Conservation (phyloP, 1,140 invertebrate species). For the Patella vulgata region DNA sequence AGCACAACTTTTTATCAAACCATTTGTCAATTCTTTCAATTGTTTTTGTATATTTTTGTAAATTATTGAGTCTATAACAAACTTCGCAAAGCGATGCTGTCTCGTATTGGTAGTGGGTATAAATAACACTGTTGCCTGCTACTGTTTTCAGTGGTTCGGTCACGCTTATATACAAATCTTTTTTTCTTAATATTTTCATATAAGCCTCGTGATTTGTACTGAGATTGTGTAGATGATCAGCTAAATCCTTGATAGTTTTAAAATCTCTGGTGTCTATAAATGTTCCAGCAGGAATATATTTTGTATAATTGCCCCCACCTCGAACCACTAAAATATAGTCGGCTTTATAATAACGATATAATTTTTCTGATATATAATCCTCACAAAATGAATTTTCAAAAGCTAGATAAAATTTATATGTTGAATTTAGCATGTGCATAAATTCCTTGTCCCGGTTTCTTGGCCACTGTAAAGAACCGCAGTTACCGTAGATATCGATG, state of each 20-base stretch:
- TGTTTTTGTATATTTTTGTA: conserved; percentile 14
- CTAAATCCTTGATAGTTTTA: too few relatives aligned
- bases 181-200: too few relatives aligned
- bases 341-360: conserved; percentile 69
- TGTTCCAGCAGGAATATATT: too few relatives aligned
- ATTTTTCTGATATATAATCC: conserved; percentile 97
- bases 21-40: conserved; percentile 8
- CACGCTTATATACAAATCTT: conserved; percentile 37
- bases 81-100: conserved; percentile 16
- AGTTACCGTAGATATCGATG: conserved; percentile 75
- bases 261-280: too few relatives aligned
- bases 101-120: conserved; percentile 15
- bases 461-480: conserved; percentile 49
- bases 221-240: too few relatives aligned
- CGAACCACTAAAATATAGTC: conserved; percentile 87
- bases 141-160: too few relatives aligned
- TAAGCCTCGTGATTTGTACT: too few relatives aligned
- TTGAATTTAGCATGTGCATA: conserved; percentile 26
- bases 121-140: too few relatives aligned
- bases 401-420: too few relatives aligned
- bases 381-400: conserved; percentile 91
- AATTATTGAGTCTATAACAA: conserved; percentile 15
- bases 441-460: conserved; percentile 18
- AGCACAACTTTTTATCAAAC: conserved; percentile 15
- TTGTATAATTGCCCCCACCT: too few relatives aligned